These are phyloP conservation scores for Vireo griseus DNA, from an alignment of 2,797 vertebrate genomes.

Conservation along the genomic window DNA sequence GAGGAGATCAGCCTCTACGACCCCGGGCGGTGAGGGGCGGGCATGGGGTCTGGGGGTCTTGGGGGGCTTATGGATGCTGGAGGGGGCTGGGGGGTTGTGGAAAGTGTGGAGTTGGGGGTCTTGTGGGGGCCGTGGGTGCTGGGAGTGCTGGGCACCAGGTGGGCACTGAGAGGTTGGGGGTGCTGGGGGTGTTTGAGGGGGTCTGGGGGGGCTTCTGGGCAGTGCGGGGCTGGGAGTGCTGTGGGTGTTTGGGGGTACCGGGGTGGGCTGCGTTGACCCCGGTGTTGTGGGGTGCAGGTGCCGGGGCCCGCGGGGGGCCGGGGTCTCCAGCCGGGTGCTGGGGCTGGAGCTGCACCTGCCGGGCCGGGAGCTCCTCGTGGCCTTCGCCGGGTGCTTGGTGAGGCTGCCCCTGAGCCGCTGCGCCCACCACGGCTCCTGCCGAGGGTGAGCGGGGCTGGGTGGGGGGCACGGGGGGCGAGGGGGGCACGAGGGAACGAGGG, in stretches of 20 bases:
- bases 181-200: no score
- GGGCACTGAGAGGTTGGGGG: no score
- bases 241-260: neutral
- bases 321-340: constrained; percentile 7
- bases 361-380: neutral
- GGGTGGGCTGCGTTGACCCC: neutral
- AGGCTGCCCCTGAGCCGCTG: constrained; percentile 27
- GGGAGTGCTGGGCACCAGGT: neutral
- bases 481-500: no score
- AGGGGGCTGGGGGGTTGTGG: no score
- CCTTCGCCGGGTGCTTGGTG: constrained; percentile 2
- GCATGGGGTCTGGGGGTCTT: neutral
- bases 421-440: neutral
- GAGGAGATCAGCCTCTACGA: constrained; percentile 41
- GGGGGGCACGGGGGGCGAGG: neutral
- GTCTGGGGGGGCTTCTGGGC: neutral
- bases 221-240: neutral
- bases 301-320: rapidly evolving
- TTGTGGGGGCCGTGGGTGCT: neutral
- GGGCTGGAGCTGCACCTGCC: constrained; percentile 14
- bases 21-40: neutral
- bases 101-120: no score
- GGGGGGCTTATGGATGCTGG: neutral
- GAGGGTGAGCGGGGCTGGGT: neutral
- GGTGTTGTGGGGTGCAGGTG: neutral